A percentile compares a stretch with the other conserved stretches of the same genome.
Conservation (phyloP, 1,140 invertebrate species). For the Drosophila sturtevanti region DNA sequence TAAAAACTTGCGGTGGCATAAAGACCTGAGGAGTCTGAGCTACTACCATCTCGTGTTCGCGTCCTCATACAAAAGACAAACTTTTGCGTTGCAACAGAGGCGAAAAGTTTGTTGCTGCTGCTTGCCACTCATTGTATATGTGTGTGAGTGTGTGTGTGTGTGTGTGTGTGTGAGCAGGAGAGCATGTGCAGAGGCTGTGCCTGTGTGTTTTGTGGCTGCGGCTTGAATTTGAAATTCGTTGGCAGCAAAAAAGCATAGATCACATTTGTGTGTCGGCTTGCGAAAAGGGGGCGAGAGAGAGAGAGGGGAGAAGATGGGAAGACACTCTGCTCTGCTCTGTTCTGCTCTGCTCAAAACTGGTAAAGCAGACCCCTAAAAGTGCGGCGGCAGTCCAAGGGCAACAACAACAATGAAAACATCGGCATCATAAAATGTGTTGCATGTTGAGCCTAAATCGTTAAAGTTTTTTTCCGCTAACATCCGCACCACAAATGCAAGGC, state of each 20-base stretch:
- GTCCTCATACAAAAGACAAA: slow-evolving; percentile 62
- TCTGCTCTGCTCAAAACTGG: slow-evolving; percentile 35
- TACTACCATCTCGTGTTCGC: not conserved
- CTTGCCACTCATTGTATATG: slow-evolving; percentile 20
- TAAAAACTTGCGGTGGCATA: slow-evolving; percentile 79
- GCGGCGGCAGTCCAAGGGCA: slow-evolving; percentile 56
- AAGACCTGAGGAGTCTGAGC: slow-evolving; percentile 66
- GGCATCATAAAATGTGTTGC: slow-evolving; percentile 73
- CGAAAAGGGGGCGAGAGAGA: not conserved
- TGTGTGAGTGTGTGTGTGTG: slow-evolving; percentile 11
- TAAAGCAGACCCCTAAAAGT: slow-evolving; percentile 51
- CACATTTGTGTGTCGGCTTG: slow-evolving; percentile 47
- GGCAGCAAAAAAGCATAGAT: slow-evolving; percentile 62
- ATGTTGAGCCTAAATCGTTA: slow-evolving; percentile 81
- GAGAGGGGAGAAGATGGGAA: not conserved
- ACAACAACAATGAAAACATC: slow-evolving; percentile 30
- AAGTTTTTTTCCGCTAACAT: slow-evolving; percentile 55
- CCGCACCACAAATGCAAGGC: slow-evolving; percentile 61
- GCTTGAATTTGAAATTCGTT: slow-evolving; percentile 71
- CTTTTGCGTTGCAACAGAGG: slow-evolving; percentile 48
- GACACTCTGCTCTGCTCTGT: too few species aligned
- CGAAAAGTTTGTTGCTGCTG: slow-evolving; percentile 31
- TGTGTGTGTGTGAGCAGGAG: not conserved
- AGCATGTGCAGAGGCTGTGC: slow-evolving; percentile 55
- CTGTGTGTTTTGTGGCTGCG: slow-evolving; percentile 64